Conservation (phyloP, 2,113 vertebrate species). For the Pachypanchax playfairii region DNA sequence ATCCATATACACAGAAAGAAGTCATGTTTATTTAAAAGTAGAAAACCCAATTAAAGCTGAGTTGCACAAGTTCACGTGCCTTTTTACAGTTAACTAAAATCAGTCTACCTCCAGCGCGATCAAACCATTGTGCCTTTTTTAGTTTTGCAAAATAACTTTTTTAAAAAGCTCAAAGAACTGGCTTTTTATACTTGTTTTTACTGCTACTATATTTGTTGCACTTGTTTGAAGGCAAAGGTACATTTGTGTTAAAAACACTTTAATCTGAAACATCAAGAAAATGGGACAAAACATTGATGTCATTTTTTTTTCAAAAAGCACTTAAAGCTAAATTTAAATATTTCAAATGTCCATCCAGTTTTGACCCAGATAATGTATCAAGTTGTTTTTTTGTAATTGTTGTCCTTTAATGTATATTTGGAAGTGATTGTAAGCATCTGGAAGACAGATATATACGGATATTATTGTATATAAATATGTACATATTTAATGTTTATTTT, state of each 20-base stretch:
- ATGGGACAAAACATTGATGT: conserved; percentile 10
- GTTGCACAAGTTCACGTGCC: conserved; percentile 35
- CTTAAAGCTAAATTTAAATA: conserved; percentile 53
- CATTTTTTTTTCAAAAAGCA: conserved; percentile 47
- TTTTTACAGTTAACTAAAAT: conserved; percentile 37
- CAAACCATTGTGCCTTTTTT: conserved; percentile 64
- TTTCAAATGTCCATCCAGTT: conserved; percentile 7
- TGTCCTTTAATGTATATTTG: conserved; percentile 54
- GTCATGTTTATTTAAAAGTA: conserved; percentile 8
- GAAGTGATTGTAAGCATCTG: conserved; percentile 31
- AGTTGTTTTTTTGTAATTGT: not conserved
- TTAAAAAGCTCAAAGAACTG: no score
- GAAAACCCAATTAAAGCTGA: conserved; percentile 18
- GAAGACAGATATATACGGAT: conserved; percentile 18
- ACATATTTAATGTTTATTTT: conserved; percentile 62
- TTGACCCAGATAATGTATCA: conserved; percentile 16
- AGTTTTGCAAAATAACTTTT: conserved; percentile 28
- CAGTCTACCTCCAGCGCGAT: conserved; percentile 19
- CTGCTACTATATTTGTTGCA: conserved; percentile 29
- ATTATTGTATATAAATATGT: conserved; percentile 34
- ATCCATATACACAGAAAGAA: conserved; percentile 11
- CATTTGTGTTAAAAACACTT: conserved; percentile 23
- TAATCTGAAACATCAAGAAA: conserved; percentile 15
- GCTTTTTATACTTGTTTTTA: conserved; percentile 20
- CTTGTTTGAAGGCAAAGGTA: conserved; percentile 27